Percentiles rank a stretch among this genome's conserved stretches.
Conservation (phyloP, 2,888 invertebrate genomes). For the Parnassius apollo region DNA sequence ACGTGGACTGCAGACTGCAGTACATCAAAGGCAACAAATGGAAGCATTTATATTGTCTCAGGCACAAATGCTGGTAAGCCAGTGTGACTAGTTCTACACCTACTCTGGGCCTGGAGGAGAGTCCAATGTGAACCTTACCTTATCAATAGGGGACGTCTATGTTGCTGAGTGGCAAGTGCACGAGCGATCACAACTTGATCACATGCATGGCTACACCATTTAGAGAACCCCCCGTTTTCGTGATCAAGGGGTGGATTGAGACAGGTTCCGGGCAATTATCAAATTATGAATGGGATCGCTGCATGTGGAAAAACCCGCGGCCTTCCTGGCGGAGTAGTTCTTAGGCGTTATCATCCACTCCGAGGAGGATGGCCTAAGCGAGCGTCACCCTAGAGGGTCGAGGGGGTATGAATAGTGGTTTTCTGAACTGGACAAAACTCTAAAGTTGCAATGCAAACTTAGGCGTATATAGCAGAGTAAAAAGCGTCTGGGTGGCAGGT, state of each 20-base stretch:
- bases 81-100: neutral
- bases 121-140: slow-evolving; percentile 27
- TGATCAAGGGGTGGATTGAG: neutral
- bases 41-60: slow-evolving; percentile 26
- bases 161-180: slow-evolving; percentile 18
- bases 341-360: neutral
- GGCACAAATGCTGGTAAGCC: neutral
- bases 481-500: no score
- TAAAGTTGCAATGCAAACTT: no score
- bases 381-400: neutral
- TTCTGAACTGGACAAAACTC: no score
- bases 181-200: slow-evolving; percentile 33
- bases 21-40: slow-evolving; percentile 15
- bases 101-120: slow-evolving; percentile 25
- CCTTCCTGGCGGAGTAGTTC: neutral
- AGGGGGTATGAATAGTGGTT: neutral
- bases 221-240: slow-evolving; percentile 1
- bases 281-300: no score
- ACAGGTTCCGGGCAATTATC: no score
- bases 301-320: neutral
- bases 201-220: slow-evolving; percentile 7
- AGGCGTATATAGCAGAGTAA: no score
- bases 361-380: neutral
- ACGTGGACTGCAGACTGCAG: slow-evolving; percentile 18
- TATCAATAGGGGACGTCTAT: slow-evolving; percentile 2